Base-by-base conservation (phyloP, 1,140 invertebrate species). In the Oedothorax gibbosus region DNA sequence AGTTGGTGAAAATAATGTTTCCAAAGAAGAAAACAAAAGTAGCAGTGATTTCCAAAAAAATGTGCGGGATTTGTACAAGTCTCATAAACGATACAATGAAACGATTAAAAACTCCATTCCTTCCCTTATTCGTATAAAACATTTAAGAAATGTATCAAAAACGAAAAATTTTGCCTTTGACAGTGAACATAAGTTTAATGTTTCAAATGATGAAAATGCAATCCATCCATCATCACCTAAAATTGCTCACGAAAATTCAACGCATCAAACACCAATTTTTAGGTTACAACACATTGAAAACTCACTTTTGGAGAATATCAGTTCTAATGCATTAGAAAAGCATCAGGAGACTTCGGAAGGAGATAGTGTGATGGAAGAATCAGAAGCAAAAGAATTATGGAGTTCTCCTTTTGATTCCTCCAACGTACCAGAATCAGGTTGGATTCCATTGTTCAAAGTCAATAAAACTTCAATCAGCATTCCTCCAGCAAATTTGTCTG, bases 371-470 rank as follows among this genome's bases (percentile, higher is more conserved):
- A 72, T 73, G 80, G 60, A 75, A 20, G 50, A 75, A 14, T 64
- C 60, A 65, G 49, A 53, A 7, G 21, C 18, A 11, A 54, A 68
- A 76, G 72, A 66, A 15, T 51, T 49, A 10, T 84, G 81, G 81
- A 84, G 81, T 66, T 20, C 11, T 1, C 81, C 81, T 10, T 66
- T 84, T 56, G 72, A 84, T 68, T 20, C 50, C 14, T n/a, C 60
- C 3, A 75, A 73, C 49, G 35, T 84, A n/a, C 72, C 81, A 15
- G 57, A 18, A 12, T 84, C 81, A 20, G 81, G 81, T n/a, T 84
- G 81, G 81, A 57, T 84, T 49, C 81, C 81, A n/a, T 54, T 84
- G 9, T 20, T 84, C 10, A 54, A 21, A 35, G 60, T 68, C 11
- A 35, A 57, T 15, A 65, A 62, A 18, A 12, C 54, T 18, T 18